Conservation (phyloP, 2,888 invertebrate genomes). For the Cerastis rubricosa region DNA sequence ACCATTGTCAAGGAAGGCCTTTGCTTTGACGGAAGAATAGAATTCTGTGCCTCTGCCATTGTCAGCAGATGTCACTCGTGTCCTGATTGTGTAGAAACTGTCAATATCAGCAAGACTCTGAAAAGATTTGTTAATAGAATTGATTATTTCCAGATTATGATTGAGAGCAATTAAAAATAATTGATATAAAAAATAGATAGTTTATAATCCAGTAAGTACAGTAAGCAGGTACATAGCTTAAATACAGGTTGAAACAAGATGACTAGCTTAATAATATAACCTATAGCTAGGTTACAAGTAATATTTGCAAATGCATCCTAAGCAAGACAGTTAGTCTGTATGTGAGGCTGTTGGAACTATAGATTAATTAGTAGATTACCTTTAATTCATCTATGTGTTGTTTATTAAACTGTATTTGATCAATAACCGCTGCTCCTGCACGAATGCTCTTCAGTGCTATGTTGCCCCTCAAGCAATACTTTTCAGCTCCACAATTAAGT, state of each 20-base stretch:
- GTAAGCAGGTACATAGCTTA: neutral
- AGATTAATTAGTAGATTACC: conserved; percentile 76
- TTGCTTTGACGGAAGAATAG: conserved; percentile 95
- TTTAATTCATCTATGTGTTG: conserved; percentile 90
- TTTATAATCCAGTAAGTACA: neutral
- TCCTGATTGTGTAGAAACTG: conserved; percentile 94
- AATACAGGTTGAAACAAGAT: neutral
- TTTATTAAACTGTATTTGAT: conserved; percentile 91
- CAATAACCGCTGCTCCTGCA: conserved; percentile 91
- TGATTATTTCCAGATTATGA: conserved; percentile 8
- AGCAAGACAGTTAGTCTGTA: neutral
- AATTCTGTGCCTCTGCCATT: conserved; percentile 92
- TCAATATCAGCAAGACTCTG: conserved; percentile 92
- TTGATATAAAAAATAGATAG: neutral
- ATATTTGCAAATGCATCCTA: neutral
- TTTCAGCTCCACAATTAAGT: conserved; percentile 88
- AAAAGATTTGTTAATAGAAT: conserved; percentile 5
- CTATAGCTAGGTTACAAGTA: neutral
- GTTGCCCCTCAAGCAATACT: conserved; percentile 92
- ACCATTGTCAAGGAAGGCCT: conserved; percentile 93
- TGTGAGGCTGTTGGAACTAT: neutral
- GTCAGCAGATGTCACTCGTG: conserved; percentile 92
- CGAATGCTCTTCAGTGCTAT: conserved; percentile 93
- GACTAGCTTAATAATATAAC: neutral
- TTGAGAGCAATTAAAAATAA: neutral